A percentile compares a stretch with the other conserved stretches of the same genome.
Evolutionary conservation across 2,888 invertebrate genomes (phyloP).

Genomic region (Zootermopsis nevadensis): DNA sequence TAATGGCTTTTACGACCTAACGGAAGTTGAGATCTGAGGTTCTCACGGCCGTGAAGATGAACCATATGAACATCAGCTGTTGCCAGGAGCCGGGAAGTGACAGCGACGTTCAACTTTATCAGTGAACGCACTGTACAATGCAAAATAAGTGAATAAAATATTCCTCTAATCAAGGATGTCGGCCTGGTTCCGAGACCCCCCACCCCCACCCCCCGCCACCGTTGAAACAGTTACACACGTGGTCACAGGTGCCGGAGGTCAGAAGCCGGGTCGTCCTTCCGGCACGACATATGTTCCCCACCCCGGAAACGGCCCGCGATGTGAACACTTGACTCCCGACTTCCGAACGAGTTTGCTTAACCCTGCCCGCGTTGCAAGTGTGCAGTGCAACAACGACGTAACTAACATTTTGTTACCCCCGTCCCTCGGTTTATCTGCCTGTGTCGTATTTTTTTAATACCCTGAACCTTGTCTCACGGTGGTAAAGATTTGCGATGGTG

Average conservation of each 20-base stretch:
- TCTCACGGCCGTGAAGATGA: too few relatives aligned
- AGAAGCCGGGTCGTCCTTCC: not conserved
- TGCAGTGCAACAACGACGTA: not conserved
- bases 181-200: not conserved
- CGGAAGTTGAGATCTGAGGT: too few relatives aligned
- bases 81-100: too few relatives aligned
- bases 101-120: too few relatives aligned
- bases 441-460: too few relatives aligned
- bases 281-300: not conserved
- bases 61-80: too few relatives aligned
- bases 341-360: constrained; percentile 14
- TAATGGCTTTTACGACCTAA: too few relatives aligned
- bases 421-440: too few relatives aligned
- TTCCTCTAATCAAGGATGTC: too few relatives aligned
- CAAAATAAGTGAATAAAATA: not conserved
- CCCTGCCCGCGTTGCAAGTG: not conserved
- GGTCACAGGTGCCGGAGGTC: not conserved
- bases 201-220: not conserved
- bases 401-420: not conserved
- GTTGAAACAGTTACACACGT: not conserved
- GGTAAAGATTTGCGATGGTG: too few relatives aligned
- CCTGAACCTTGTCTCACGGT: too few relatives aligned
- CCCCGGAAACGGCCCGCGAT: constrained; percentile 16
- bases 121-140: too few relatives aligned
- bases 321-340: constrained; percentile 21